Evolutionary conservation across 2,797 vertebrate species (phyloP).

Genomic region (Poeciliopsis gracilis): DNA sequence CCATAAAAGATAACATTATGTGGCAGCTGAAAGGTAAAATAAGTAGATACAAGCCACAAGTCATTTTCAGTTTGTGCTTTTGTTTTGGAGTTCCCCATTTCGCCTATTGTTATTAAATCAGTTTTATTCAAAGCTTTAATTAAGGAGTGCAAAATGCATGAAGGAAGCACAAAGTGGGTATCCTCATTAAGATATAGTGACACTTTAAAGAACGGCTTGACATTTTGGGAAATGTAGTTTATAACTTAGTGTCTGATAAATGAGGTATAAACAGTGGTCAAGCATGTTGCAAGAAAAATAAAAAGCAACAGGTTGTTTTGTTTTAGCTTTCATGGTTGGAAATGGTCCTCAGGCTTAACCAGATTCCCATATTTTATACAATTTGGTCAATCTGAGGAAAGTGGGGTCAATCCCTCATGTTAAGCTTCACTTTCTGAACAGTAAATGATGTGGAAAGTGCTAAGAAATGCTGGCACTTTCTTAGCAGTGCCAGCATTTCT

Average conservation of each 20-base stretch:
- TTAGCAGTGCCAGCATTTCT: too few species aligned
- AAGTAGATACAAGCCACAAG: background rate
- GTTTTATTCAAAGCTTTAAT: background rate
- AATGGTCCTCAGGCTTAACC: background rate
- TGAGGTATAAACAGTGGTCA: background rate
- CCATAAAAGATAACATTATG: conserved; percentile 10
- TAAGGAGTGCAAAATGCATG: background rate
- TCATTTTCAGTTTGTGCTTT: background rate
- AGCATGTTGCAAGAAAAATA: background rate
- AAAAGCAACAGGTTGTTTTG: conserved; percentile 7
- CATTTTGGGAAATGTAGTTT: background rate
- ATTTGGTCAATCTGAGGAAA: background rate
- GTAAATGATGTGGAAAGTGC: background rate
- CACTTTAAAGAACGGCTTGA: background rate
- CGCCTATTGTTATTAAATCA: background rate
- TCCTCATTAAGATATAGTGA: background rate
- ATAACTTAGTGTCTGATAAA: background rate
- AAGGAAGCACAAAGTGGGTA: background rate
- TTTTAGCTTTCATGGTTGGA: background rate
- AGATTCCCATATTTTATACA: background rate
- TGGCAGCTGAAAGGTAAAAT: background rate
- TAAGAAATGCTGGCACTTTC: background rate
- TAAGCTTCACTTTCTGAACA: background rate
- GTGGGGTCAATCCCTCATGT: background rate
- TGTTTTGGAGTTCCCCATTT: accelerated